Evolutionary conservation across 2,888 invertebrate genomes (phyloP).

Genomic region (Steinernema carpocapsae): DNA sequence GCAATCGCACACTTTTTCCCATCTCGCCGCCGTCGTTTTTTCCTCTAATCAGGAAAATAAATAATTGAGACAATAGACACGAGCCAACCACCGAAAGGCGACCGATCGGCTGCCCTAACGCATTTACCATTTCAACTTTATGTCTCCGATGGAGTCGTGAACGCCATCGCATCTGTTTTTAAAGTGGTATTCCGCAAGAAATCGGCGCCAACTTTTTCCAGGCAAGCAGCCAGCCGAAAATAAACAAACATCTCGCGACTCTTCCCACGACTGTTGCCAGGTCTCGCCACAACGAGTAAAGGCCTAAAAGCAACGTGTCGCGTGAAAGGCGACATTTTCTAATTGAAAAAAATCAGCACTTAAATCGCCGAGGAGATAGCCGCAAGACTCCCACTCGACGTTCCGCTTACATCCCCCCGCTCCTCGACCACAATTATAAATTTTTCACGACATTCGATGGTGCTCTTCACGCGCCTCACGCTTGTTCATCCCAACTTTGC

Average conservation of each 20-base stretch:
- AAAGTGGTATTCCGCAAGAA: slow-evolving; percentile 19
- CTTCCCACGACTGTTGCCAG: background rate
- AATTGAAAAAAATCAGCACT: slow-evolving; percentile 17
- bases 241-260: slow-evolving; percentile 22
- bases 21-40: background rate
- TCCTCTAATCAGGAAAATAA: background rate
- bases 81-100: background rate
- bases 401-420: slow-evolving; percentile 6
- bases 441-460: slow-evolving; percentile 30
- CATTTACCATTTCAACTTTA: slow-evolving; percentile 24
- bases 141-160: background rate
- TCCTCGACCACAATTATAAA: slow-evolving; percentile 30
- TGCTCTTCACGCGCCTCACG: background rate
- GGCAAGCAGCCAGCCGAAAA: background rate
- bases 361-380: slow-evolving; percentile 15
- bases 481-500: background rate
- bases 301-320: background rate
- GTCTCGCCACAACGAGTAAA: background rate
- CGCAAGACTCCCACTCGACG: background rate
- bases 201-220: slow-evolving; percentile 9
- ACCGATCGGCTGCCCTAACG: background rate
- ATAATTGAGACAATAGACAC: background rate
- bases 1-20: background rate
- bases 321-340: background rate
- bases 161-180: slow-evolving; percentile 13